Evolutionary conservation across 2,797 vertebrate species (phyloP), one percentile per base, ranked within the genome.

Genomic region (Limnodromus scolopaceus): DNA sequence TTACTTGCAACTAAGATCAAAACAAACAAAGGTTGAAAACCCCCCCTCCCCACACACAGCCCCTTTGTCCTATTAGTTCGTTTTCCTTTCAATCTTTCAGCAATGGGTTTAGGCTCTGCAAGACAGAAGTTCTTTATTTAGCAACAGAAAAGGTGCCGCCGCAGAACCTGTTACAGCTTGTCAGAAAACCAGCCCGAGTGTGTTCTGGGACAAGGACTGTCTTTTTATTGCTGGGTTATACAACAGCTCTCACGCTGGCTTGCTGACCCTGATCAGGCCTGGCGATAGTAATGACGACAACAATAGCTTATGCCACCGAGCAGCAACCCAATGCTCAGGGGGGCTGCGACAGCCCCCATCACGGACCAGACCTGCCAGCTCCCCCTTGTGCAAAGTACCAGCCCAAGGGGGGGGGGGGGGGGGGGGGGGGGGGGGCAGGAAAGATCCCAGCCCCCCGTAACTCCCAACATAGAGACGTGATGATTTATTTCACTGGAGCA

Each of bases 51-150:
- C 0, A 0, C 76, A 20, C 48, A 55, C 75, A 82, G 64, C 32
- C 22, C 77, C 68, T 95, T 96, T 96, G 92, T 96, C 86, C 93
- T 82, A 24, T 76, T 84, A 84, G 45, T 79, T 94, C 45, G 0
- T 82, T 92, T 94, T 96, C 90, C 88, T 95, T 95, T 93, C 94
- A 94, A 22, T 95, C 93, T 95, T 96, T 95, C 96, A 97, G 94
- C 78, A 80, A 57, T 19, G 93, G 88, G 84, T 95, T 96, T 93
- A 95, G 84, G 64, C 88, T 94, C 64, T 58, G 94, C 77, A 93
- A 95, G 92, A 93, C 92, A 93, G 94, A 92, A 91, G 92, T 89
- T 93, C 95, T 97, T 96, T 97, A 95, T 97, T 93, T 96, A 96
- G 95, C 88, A 89, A 54, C 84, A 94, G 96, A 93, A 95, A 97